Percentiles rank a stretch among this genome's conserved stretches.
Evolutionary conservation across 2,888 invertebrate species (phyloP).

Genomic region (Stramonita haemastoma): DNA sequence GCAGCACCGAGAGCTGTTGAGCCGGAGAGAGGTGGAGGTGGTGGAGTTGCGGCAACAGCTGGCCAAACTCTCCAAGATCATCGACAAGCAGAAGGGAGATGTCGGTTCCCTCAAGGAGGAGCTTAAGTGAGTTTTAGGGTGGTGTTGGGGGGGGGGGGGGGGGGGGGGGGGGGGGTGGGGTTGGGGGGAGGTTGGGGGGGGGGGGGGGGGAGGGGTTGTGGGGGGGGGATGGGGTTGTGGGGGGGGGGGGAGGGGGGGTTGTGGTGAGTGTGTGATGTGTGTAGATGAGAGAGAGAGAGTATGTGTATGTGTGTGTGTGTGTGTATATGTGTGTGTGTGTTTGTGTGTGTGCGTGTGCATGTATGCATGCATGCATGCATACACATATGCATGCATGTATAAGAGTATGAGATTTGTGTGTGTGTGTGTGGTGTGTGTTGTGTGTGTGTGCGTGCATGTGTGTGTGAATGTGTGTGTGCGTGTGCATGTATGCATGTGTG

Average conservation of each 20-base stretch:
- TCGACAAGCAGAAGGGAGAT: constrained; percentile 75
- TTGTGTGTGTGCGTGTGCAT: too few species aligned
- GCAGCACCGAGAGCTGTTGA: constrained; percentile 64
- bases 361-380: too few species aligned
- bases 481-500: neutral
- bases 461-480: neutral
- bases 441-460: neutral
- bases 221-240: neutral
- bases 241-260: too few species aligned
- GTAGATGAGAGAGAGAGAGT: too few species aligned
- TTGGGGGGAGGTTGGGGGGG: too few species aligned
- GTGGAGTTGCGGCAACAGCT: constrained; percentile 73
- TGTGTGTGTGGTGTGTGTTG: neutral
- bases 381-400: too few species aligned
- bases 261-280: too few species aligned
- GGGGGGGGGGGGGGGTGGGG: too few species aligned
- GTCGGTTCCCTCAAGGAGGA: constrained; percentile 64
- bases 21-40: constrained; percentile 69
- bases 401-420: too few species aligned
- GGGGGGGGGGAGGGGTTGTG: neutral
- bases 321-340: too few species aligned
- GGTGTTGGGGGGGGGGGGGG: too few species aligned
- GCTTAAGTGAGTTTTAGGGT: constrained; percentile 60
- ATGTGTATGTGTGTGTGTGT: too few species aligned
- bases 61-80: constrained; percentile 75